Conservation (phyloP, 2,113 vertebrate species). For the Oryzias celebensis region DNA sequence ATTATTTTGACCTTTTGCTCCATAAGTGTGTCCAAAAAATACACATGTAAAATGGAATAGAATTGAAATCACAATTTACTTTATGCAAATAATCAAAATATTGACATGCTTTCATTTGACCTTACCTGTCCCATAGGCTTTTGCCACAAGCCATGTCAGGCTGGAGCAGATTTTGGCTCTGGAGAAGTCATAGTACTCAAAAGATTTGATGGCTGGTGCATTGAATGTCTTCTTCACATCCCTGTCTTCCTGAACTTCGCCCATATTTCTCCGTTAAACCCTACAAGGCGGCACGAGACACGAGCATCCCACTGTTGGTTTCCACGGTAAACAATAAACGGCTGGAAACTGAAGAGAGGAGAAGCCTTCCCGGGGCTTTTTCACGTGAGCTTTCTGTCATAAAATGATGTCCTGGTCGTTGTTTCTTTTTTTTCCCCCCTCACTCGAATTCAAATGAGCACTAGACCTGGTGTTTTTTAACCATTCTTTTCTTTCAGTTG, state of each 20-base stretch:
- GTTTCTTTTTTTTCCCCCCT: constrained; percentile 33
- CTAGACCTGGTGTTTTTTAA: constrained; percentile 53
- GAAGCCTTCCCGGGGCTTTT: constrained; percentile 1
- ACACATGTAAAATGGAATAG: too few species aligned
- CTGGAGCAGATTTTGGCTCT: constrained; percentile 93
- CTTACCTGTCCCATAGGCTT: constrained; percentile 97
- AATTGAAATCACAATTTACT: too few species aligned
- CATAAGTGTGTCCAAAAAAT: too few species aligned
- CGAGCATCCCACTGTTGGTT: constrained; percentile 71
- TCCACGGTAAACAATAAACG: constrained; percentile 45
- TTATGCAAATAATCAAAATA: background rate
- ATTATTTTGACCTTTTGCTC: too few species aligned
- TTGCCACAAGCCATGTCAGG: constrained; percentile 93
- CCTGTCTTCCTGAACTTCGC: constrained; percentile 83
- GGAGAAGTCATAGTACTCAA: constrained; percentile 94
- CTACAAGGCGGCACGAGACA: constrained; percentile 38
- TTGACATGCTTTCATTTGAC: constrained; percentile 6
- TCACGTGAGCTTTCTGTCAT: constrained; percentile 16
- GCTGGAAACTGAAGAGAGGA: constrained; percentile 22
- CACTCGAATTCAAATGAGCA: constrained; percentile 28
- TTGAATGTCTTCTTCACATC: constrained; percentile 86
- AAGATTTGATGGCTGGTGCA: constrained; percentile 90
- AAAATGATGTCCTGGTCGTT: background rate
- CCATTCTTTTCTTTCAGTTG: constrained; percentile 63
- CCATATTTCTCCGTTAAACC: constrained; percentile 79